Percentiles rank a stretch among this genome's conserved stretches.
phyloP scores from a whole-genome alignment of 1,140 invertebrate species.

The Nixonia krombeini region DNA sequence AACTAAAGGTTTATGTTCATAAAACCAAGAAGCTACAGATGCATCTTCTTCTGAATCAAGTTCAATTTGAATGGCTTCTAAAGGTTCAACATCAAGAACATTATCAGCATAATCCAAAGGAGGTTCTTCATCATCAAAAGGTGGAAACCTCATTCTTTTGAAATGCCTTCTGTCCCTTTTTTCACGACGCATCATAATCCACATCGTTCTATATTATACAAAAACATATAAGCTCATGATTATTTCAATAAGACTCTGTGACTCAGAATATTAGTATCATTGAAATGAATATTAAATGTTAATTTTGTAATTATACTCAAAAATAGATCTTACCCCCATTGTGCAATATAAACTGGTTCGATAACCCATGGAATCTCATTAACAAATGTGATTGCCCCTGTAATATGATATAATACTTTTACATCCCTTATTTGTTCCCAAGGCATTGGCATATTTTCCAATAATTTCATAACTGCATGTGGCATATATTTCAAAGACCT shows the following conservation, averaged over 20 bases:
- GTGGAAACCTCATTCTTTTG: constrained; percentile 99
- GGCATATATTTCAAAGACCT: constrained; percentile 99
- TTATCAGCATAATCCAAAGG: constrained; percentile 99
- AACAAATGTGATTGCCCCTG: constrained; percentile 99
- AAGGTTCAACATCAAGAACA: constrained; percentile 97
- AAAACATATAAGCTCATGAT: too few species aligned
- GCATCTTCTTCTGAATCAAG: constrained; percentile 96
- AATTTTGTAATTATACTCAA: constrained; percentile 3
- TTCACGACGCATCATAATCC: constrained; percentile 99
- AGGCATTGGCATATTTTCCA: constrained; percentile 99
- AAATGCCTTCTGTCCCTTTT: constrained; percentile 99
- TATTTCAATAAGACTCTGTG: constrained; percentile 9
- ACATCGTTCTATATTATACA: constrained; percentile 87
- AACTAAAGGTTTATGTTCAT: constrained; percentile 97
- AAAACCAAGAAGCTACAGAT: constrained; percentile 95
- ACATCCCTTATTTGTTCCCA: constrained; percentile 99
- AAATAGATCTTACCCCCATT: constrained; percentile 98
- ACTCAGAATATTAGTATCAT: neutral
- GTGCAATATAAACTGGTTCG: constrained; percentile 98
- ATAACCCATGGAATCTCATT: constrained; percentile 99
- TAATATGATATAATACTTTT: constrained; percentile 97
- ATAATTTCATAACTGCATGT: constrained; percentile 97
- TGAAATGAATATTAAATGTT: too few species aligned
- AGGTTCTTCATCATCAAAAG: constrained; percentile 99
- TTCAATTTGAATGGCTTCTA: constrained; percentile 99